Evolutionary conservation across 2,113 vertebrate genomes (phyloP), one percentile per base, ranked within the genome.

Genomic region (Ceyx margarethae): DNA sequence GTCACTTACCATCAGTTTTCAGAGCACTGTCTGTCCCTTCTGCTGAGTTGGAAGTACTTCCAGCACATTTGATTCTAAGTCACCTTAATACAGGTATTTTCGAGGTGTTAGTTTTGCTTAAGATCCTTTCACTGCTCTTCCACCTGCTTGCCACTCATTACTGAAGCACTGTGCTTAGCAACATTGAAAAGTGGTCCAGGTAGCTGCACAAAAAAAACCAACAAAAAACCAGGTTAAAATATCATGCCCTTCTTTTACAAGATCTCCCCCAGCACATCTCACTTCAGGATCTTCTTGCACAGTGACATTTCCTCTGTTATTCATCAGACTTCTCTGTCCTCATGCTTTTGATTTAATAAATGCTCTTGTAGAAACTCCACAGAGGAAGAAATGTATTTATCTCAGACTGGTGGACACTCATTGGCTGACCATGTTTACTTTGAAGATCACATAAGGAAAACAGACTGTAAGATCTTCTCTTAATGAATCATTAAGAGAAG

Each of bases 111-210:
- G 10, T 89, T 88, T 81, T 88, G 33, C 33, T 81, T 37, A 54
- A 73, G 46, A 71, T 26, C 19, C 22, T 37, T 60, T 33, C 17
- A 15, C 7, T 43, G 13, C 25, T 71, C 25, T 18, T 62, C 15
- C 4, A 2, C 0, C 0, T 4, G 4, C 46, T 62, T 7, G 0
- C n/a, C 4, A 5, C 28, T 50, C 43, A 10, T 33, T 80, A 61
- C 46, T 51, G 60, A 83, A 91, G 42, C 31, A 64, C 37, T 43
- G 3, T 0, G 4, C 48, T 72, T 18, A 64, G 69, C 23, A 51
- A 13, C 43, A n/a, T 0, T 40, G 78, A 72, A 90, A 72, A 80
- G 43, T 0, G 0, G 42, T 28, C 31, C 37, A 48, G 28, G 33
- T 48, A 92, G 13, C 42, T 46, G 37, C 33, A 58, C 9, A 6